Evolutionary conservation across 2,888 invertebrate species (phyloP).

Genomic region (Gisinianus flammeolus): DNA sequence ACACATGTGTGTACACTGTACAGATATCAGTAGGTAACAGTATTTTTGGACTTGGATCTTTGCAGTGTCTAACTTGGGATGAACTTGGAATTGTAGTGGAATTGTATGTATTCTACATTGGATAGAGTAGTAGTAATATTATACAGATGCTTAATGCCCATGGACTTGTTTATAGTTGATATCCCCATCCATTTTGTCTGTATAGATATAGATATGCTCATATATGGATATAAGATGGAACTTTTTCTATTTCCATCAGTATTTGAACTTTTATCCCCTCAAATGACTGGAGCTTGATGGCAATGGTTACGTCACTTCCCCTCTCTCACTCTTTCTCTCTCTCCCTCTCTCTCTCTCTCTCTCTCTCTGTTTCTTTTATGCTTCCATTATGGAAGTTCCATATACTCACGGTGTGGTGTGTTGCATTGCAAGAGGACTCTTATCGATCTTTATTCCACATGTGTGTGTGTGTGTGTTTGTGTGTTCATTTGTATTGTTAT

Average conservation of each 20-base stretch:
- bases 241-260: conserved; percentile 2
- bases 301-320: background rate
- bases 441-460: background rate
- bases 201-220: background rate
- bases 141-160: too few species aligned
- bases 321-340: background rate
- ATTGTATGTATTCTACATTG: too few species aligned
- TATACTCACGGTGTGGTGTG: background rate
- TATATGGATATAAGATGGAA: background rate
- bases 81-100: too few species aligned
- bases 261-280: conserved; percentile 3
- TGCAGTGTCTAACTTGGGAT: too few species aligned
- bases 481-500: too few species aligned
- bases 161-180: too few species aligned
- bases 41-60: background rate
- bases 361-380: background rate
- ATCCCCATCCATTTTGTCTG: too few species aligned
- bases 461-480: too few species aligned
- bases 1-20: background rate
- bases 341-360: background rate
- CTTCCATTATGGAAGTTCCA: background rate
- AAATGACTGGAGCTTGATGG: background rate
- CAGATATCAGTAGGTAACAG: background rate
- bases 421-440: background rate
- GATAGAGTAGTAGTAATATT: background rate